Conservation (phyloP, 2,797 vertebrate species). For the Gymnodraco acuticeps region DNA sequence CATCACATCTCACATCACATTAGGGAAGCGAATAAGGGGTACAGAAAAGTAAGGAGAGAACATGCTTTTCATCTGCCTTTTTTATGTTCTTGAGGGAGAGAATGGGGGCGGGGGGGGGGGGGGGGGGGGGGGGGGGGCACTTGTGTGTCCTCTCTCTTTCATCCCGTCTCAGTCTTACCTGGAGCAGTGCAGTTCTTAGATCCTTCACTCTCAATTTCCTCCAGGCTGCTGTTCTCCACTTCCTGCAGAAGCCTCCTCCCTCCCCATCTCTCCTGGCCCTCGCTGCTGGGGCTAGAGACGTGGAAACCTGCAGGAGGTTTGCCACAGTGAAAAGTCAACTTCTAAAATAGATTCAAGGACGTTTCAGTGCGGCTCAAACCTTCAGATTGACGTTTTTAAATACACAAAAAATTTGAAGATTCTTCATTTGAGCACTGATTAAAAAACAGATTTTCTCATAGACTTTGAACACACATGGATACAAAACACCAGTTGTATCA, state of each 20-base stretch:
- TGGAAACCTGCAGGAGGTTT: conserved; percentile 78
- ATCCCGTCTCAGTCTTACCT: conserved; percentile 81
- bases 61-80: conserved; percentile 7
- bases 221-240: conserved; percentile 76
- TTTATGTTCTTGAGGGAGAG: conserved; percentile 5
- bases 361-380: not conserved
- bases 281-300: conserved; percentile 73
- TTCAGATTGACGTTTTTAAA: not conserved
- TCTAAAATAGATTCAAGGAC: conserved; percentile 22
- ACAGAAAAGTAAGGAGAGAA: conserved; percentile 16
- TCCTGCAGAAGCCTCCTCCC: conserved; percentile 88
- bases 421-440: not conserved
- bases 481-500: not conserved
- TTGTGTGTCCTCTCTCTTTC: conserved; percentile 61
- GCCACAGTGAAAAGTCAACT: conserved; percentile 21
- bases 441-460: not conserved
- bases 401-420: not conserved
- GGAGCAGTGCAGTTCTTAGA: conserved; percentile 92
- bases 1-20: conserved; percentile 56
- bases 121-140: not conserved
- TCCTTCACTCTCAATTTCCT: conserved; percentile 71
- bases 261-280: conserved; percentile 79
- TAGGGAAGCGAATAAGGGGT: conserved; percentile 25
- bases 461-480: too few relatives aligned
- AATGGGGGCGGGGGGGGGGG: not conserved